phyloP scores from a whole-genome alignment of 2,888 invertebrate genomes.

The Boloria selene region DNA sequence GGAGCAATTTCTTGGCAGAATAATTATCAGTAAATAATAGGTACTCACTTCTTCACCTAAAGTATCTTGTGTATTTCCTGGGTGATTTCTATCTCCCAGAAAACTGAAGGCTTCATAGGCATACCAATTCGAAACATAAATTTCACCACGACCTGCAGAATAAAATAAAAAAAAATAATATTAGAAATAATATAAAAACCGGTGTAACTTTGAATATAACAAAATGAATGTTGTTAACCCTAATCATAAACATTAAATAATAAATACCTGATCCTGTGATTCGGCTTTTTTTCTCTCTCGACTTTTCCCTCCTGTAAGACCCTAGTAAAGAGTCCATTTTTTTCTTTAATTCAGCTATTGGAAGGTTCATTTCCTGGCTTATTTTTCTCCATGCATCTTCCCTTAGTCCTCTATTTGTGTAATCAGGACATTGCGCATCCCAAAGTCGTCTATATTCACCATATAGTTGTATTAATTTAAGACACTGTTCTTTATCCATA shows the following conservation, averaged over 20 bases:
- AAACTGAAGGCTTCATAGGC: conserved; percentile 24
- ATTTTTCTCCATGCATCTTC: conserved; percentile 36
- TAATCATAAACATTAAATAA: conserved; percentile 31
- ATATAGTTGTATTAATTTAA: conserved; percentile 39
- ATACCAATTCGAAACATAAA: conserved; percentile 21
- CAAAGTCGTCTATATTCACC: no score
- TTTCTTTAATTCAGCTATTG: not conserved
- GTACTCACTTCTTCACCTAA: conserved; percentile 28
- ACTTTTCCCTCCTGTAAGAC: no score
- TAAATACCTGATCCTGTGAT: conserved; percentile 5
- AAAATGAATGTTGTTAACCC: conserved; percentile 24
- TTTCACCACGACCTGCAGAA: conserved; percentile 24
- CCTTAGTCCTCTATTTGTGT: conserved; percentile 40
- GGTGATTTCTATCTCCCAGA: conserved; percentile 22
- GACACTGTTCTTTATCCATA: conserved; percentile 42
- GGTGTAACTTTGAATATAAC: conserved; percentile 18
- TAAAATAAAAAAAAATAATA: conserved; percentile 17
- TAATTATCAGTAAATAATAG: conserved; percentile 29
- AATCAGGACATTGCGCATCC: conserved; percentile 43
- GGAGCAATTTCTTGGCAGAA: conserved; percentile 36
- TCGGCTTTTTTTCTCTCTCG: no score
- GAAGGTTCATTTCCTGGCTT: conserved; percentile 33
- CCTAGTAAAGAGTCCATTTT: no score
- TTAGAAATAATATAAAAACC: conserved; percentile 18
- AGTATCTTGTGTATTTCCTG: conserved; percentile 32